phyloP scores from a whole-genome alignment of 2,113 vertebrate genomes.

The Salvelinus fontinalis region DNA sequence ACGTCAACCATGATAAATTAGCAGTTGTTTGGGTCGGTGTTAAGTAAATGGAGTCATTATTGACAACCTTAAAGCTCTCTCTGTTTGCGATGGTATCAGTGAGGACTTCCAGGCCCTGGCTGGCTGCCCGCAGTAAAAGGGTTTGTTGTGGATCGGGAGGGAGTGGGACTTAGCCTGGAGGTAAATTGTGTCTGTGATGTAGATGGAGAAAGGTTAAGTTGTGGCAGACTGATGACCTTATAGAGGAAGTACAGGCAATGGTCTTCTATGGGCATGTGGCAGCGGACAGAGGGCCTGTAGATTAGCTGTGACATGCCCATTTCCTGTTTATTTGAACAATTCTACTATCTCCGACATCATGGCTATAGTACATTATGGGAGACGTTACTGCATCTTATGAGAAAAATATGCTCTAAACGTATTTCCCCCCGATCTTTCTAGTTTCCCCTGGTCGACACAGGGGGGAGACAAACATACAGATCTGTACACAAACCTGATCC shows the following conservation, averaged over 20 bases:
- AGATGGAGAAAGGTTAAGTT: constrained; percentile 36
- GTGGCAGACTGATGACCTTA: constrained; percentile 50
- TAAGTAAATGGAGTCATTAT: constrained; percentile 71
- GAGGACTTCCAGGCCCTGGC: constrained; percentile 57
- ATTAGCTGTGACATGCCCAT: background rate
- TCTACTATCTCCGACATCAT: background rate
- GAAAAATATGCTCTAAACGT: background rate
- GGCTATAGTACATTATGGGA: background rate
- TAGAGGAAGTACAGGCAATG: background rate
- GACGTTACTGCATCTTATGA: background rate
- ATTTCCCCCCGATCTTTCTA: constrained; percentile 43
- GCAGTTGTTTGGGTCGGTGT: constrained; percentile 65
- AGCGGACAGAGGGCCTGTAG: constrained; percentile 3
- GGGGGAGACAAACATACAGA: constrained; percentile 46
- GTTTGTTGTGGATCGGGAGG: constrained; percentile 48
- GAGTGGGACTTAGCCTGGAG: constrained; percentile 47
- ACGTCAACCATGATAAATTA: constrained; percentile 61
- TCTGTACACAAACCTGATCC: constrained; percentile 50
- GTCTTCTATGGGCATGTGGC: constrained; percentile 3
- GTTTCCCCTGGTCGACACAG: constrained; percentile 37
- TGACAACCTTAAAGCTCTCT: constrained; percentile 57
- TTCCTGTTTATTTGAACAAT: background rate
- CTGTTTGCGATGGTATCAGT: constrained; percentile 52
- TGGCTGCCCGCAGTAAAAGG: constrained; percentile 29
- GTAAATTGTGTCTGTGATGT: constrained; percentile 24